Percentiles rank a stretch among this genome's conserved stretches.
phyloP scores from a whole-genome alignment of 2,888 invertebrate species.

The Gymnocheta viridis region DNA sequence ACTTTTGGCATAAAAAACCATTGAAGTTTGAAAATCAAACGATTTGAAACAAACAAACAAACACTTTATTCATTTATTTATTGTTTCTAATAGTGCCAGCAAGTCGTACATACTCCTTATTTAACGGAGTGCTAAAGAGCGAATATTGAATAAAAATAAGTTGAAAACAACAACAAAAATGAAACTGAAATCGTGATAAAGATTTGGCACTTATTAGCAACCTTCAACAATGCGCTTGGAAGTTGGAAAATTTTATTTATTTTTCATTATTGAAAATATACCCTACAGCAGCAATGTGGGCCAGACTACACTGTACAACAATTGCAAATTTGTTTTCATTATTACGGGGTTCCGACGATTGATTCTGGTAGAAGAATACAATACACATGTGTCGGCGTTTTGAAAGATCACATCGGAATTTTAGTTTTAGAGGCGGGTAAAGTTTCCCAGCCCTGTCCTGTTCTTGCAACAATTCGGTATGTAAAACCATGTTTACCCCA shows the following conservation, averaged over 20 bases:
- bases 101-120: background rate
- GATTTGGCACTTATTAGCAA: conserved; percentile 76
- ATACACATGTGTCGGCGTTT: too few species aligned
- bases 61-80: conserved; percentile 61
- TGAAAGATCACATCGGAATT: too few species aligned
- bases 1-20: conserved; percentile 54
- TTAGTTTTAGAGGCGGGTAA: too few species aligned
- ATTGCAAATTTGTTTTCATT: too few species aligned
- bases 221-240: conserved; percentile 61
- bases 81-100: conserved; percentile 34
- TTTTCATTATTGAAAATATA: conserved; percentile 4
- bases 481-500: too few species aligned
- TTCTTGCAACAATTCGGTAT: too few species aligned
- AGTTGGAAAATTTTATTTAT: conserved; percentile 24
- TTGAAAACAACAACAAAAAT: conserved; percentile 29
- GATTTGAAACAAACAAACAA: conserved; percentile 53
- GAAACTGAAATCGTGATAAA: conserved; percentile 74
- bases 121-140: conserved; percentile 41
- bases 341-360: too few species aligned
- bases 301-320: too few species aligned
- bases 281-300: conserved; percentile 2
- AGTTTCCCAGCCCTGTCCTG: too few species aligned
- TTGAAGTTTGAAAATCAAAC: conserved; percentile 60
- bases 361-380: too few species aligned
- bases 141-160: conserved; percentile 32